phyloP scores from a whole-genome alignment of 2,888 invertebrate species.

The Plagodis pulveraria region DNA sequence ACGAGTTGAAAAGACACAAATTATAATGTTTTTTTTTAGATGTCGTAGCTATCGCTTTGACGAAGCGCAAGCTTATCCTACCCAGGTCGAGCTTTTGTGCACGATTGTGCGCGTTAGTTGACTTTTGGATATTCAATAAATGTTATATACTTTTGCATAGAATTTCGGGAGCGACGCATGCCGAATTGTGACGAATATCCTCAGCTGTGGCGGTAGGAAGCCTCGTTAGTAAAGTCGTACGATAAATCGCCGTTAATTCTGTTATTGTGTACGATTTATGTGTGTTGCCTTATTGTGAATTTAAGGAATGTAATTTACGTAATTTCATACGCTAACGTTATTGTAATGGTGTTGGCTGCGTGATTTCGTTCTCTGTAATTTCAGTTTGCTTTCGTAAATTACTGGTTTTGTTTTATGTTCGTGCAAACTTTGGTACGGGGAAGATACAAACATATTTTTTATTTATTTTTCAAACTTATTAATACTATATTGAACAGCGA shows the following conservation, averaged over 20 bases:
- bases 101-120: neutral
- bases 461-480: no score
- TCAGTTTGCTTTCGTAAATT: neutral
- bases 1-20: no score
- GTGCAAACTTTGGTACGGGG: no score
- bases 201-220: slow-evolving; percentile 58
- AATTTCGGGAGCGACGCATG: slow-evolving; percentile 47
- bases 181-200: slow-evolving; percentile 64
- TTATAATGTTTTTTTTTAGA: no score
- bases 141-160: slow-evolving; percentile 1
- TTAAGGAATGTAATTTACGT: slow-evolving; percentile 30
- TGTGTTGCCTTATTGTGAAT: slow-evolving; percentile 58
- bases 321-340: slow-evolving; percentile 24
- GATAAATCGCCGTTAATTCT: slow-evolving; percentile 79
- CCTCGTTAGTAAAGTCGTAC: slow-evolving; percentile 72
- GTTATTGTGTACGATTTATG: slow-evolving; percentile 72
- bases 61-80: slow-evolving; percentile 3
- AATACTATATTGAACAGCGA: no score
- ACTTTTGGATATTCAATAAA: neutral
- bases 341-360: slow-evolving; percentile 9
- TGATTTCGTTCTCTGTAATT: slow-evolving; percentile 1
- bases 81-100: neutral
- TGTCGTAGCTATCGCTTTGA: no score
- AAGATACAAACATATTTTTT: no score
- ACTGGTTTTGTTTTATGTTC: neutral